Evolutionary conservation across 2,797 vertebrate species (phyloP).

Genomic region (Sylvilagus floridanus): DNA sequence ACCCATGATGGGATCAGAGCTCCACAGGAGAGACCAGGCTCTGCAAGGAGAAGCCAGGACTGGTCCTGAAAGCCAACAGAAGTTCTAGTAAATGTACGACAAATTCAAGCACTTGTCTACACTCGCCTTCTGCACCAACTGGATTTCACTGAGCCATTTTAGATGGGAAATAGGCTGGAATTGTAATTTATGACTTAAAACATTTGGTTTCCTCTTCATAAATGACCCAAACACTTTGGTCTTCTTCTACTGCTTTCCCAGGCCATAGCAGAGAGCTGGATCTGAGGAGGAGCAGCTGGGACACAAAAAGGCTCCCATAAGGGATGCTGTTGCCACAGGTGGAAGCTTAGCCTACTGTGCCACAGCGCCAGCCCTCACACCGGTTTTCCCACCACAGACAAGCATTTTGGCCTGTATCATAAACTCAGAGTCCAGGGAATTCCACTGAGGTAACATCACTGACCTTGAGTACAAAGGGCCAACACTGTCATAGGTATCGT

Average conservation of each 20-base stretch:
- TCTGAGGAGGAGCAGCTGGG: no score
- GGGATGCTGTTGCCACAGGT: no score
- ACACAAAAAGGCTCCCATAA: conserved; percentile 73
- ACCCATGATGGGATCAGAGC: conserved; percentile 57
- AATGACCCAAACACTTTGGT: conserved; percentile 60
- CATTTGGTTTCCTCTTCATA: conserved; percentile 11
- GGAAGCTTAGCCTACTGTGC: no score
- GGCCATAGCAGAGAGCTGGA: no score
- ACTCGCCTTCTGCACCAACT: conserved; percentile 29
- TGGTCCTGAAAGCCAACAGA: conserved; percentile 55
- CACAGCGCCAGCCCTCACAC: conserved; percentile 28
- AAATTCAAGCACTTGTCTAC: conserved; percentile 39
- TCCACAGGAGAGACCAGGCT: conserved; percentile 72
- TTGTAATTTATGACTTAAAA: conserved; percentile 56
- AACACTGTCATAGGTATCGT: conserved; percentile 87
- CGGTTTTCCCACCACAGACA: conserved; percentile 78
- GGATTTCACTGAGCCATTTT: conserved; percentile 39
- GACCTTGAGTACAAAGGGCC: conserved; percentile 87
- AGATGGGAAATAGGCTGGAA: conserved; percentile 11
- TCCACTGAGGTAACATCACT: conserved; percentile 88
- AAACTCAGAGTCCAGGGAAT: conserved; percentile 86
- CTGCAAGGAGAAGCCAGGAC: conserved; percentile 64
- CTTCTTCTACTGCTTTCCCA: no score
- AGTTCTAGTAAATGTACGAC: conserved; percentile 60
- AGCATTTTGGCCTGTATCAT: conserved; percentile 80